Evolutionary conservation across 2,888 invertebrate species (phyloP).

Genomic region (Coecobrya sp.): DNA sequence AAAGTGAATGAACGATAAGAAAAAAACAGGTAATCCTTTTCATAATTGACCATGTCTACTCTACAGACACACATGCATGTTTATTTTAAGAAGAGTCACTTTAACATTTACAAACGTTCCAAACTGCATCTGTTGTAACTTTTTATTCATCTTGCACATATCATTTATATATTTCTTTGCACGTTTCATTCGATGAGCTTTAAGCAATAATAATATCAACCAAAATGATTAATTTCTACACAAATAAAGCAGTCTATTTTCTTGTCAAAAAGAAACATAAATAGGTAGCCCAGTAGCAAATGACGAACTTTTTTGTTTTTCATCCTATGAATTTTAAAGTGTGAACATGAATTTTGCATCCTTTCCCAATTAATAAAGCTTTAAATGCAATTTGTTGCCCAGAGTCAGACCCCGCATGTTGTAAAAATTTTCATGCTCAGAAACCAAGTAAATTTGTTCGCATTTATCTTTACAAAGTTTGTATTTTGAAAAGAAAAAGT

Average conservation of each 20-base stretch:
- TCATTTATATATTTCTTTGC: too few species aligned
- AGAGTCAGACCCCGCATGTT: not conserved
- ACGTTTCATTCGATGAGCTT: too few species aligned
- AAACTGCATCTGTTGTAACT: not conserved
- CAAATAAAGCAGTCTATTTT: not conserved
- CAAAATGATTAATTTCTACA: constrained; percentile 49
- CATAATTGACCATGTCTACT: not conserved
- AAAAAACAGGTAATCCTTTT: not conserved
- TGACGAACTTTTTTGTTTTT: not conserved
- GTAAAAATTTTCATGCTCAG: too few species aligned
- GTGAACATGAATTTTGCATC: constrained; percentile 20
- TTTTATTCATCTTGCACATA: not conserved
- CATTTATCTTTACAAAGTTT: constrained; percentile 19
- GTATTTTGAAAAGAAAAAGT: constrained; percentile 56
- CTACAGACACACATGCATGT: not conserved
- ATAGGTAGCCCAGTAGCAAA: too few species aligned
- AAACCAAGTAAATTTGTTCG: not conserved
- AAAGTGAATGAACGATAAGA: constrained; percentile 57
- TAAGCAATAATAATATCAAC: not conserved
- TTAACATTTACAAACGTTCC: not conserved
- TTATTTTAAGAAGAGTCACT: constrained; percentile 50
- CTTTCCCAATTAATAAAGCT: constrained; percentile 67
- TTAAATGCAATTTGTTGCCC: constrained; percentile 37
- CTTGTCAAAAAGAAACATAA: too few species aligned
- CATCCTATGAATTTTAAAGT: not conserved